phyloP scores from a whole-genome alignment of 2,888 invertebrate species.

The Pediacus dermestoides region DNA sequence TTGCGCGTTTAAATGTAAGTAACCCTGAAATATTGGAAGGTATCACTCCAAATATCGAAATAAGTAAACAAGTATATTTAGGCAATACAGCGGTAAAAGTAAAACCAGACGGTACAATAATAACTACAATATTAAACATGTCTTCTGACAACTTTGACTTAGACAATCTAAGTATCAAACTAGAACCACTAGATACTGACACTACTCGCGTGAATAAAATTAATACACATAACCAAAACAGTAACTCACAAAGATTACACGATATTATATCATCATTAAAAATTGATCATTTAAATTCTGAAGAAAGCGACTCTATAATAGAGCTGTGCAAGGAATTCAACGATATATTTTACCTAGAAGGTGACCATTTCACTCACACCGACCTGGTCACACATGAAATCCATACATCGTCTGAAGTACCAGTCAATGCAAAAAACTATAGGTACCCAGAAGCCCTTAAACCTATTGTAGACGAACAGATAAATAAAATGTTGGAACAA shows the following conservation, averaged over 20 bases:
- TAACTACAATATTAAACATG: neutral
- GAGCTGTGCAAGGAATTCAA: slow-evolving; percentile 17
- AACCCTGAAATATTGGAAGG: too few relatives aligned
- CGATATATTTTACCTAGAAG: slow-evolving; percentile 21
- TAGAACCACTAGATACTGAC: neutral
- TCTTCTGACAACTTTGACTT: neutral
- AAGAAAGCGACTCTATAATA: slow-evolving; percentile 17
- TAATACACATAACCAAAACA: neutral
- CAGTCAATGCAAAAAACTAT: slow-evolving; percentile 26
- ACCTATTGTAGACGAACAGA: slow-evolving; percentile 25
- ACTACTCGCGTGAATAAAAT: neutral
- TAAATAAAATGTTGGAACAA: slow-evolving; percentile 20
- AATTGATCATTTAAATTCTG: slow-evolving; percentile 20
- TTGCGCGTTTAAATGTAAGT: too few relatives aligned
- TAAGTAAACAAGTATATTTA: too few relatives aligned
- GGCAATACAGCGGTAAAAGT: too few relatives aligned
- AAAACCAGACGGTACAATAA: slow-evolving; percentile 1
- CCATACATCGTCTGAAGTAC: slow-evolving; percentile 16
- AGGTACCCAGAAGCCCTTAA: slow-evolving; percentile 30
- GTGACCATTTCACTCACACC: slow-evolving; percentile 17
- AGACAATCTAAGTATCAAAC: neutral
- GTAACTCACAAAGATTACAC: neutral
- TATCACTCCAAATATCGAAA: too few relatives aligned
- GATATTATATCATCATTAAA: slow-evolving; percentile 1
- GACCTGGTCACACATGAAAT: slow-evolving; percentile 27